Conservation (phyloP, 37 sponge, comb jelly and placozoan species). For the Oopsacas minuta region DNA sequence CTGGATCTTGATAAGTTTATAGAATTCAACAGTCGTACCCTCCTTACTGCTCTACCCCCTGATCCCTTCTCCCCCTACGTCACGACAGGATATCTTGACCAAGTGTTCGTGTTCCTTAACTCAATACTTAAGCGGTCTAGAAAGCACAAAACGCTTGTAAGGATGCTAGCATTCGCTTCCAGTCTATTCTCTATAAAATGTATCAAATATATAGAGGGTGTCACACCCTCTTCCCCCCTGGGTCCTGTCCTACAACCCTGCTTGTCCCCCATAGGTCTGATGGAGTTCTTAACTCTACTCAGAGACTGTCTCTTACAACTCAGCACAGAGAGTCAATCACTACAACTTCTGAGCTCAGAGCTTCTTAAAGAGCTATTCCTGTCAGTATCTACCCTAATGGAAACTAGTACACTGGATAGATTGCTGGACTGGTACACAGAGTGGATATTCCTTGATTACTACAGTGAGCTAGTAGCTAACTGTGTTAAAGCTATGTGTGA, state of each 20-base stretch:
- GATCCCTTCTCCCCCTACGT: background rate
- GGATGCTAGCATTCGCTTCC: background rate
- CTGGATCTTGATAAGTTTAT: background rate
- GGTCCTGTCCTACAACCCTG: background rate
- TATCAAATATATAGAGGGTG: background rate
- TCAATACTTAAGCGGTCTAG: background rate
- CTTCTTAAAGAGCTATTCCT: background rate
- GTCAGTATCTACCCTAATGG: background rate
- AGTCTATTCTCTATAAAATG: background rate
- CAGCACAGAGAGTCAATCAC: background rate
- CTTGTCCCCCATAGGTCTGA: background rate
- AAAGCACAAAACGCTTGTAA: background rate
- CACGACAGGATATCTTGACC: constrained; percentile 6
- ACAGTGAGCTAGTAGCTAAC: background rate
- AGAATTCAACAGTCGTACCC: background rate
- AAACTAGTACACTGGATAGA: background rate
- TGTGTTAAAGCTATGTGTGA: background rate
- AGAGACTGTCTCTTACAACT: background rate
- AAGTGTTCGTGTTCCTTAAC: constrained; percentile 4
- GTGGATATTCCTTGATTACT: background rate
- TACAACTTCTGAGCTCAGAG: background rate
- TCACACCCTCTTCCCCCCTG: background rate
- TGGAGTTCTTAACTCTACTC: background rate
- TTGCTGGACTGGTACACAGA: background rate
- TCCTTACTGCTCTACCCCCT: background rate